Base-by-base conservation (phyloP, 1,140 invertebrate species). In the Tetraneura akinire region DNA sequence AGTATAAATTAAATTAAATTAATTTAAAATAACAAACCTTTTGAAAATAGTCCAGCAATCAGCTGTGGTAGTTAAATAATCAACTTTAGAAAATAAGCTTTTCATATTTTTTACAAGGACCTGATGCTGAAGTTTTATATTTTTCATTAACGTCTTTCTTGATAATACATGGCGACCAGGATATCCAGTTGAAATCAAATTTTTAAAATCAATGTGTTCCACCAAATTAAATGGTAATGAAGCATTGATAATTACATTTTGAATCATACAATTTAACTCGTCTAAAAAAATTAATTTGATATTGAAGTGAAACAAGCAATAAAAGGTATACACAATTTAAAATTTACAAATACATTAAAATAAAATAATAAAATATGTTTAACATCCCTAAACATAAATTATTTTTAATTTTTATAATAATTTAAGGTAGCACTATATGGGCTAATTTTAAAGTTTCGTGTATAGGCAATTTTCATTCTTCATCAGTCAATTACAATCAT, bases 221-320 rank as follows among this genome's bases (percentile, higher is more conserved):
- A 57, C 55, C 55, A 57, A 57, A 55, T 55, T 55, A 55, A 55
- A 55, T 55, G 10, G 53, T 23, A 55, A 55, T 55, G 53, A 55
- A 55, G 53, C 53, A 55, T 55, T 55, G 53, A 55, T 55, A 55
- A 55, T 55, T n/a, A 55, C n/a, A 55, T 55, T 55, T 55, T 55
- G 53, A 55, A 55, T 55, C 53, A 55, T 55, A 10, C 11, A 55
- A 23, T 55, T 55, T 55, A 55, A 55, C 21, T 55, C 53, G 23
- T 55, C 53, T 55, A 55, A 55, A 55, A 55, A 55, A 21, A 55
- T 21, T 55, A 57, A 57, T 57, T 53, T 53, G 18, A 53, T 53
- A 53, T 53, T n/a, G 51, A 53, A 53, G 18, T n/a, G n/a, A n/a
- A n/a, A n/a, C n/a, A n/a, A n/a, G n/a, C n/a, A n/a, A n/a, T n/a